Base-by-base conservation (phyloP, 1,140 invertebrate species). In the Calliphora vicina region DNA sequence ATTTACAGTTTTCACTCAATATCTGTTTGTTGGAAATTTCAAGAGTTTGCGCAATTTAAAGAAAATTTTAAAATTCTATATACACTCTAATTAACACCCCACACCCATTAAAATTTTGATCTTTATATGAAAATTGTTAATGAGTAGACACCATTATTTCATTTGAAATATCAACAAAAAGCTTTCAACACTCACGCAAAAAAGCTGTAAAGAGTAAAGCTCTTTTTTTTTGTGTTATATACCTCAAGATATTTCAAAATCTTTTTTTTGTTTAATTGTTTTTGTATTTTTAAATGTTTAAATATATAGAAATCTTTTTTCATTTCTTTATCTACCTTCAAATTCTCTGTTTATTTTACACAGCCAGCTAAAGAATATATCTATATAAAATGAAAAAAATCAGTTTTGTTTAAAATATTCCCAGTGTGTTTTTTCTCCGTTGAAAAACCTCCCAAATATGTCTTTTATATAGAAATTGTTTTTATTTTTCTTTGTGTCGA, bases 401-500 rank as follows among this genome's bases (percentile, higher is more conserved):
- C n/a, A n/a, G n/a, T n/a, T n/a, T n/a, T n/a, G n/a, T n/a, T n/a
- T n/a, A n/a, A n/a, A n/a, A n/a, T 15, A 13, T 17, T 17, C 45
- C 12, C 45, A 6, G 15, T 15, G 4, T 43, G 12, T 10, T 43
- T 43, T 45, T 78, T 45, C 42, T 43, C n/a, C 74, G 42, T 25
- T 42, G 72, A 27, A 73, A 76, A 78, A 78, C 84, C 84, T 86
- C 84, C 88, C 88, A 89, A 89, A 89, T 89, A 89, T 88, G 88
- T 89, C 88, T 89, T 88, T 86, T 86, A 89, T 89, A 89, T 85
- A 87, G 42, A 26, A 50, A 89, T 87, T 87, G 87, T 88, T 87
- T 87, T 86, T 84, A 87, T 86, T 85, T 83, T 86, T 84, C 85
- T 82, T 72, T 82, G n/a, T 35, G 6, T 8, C 1, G 35, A 35